Conservation (phyloP, 1,140 invertebrate genomes). For the Cryptotermes secundus region DNA sequence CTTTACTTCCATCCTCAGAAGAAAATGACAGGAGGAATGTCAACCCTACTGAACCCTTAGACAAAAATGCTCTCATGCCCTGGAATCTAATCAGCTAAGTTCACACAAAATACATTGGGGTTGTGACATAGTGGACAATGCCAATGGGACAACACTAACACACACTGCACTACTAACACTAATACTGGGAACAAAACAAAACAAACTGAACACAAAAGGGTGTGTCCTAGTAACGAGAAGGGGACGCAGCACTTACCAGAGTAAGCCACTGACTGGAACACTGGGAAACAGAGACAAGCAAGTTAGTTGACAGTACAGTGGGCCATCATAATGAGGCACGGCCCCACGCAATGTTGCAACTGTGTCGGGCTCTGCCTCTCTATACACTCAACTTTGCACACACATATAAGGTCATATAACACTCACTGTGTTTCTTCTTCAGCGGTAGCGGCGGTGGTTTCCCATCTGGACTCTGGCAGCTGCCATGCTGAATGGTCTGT, state of each 20-base stretch:
- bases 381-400: neutral
- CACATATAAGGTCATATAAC: neutral
- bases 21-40: too few species aligned
- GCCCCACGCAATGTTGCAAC: neutral
- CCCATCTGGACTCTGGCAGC: slow-evolving; percentile 44
- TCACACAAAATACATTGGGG: too few species aligned
- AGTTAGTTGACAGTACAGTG: slow-evolving; percentile 24
- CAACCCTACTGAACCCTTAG: too few species aligned
- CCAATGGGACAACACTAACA: neutral
- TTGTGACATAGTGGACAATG: neutral
- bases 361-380: neutral
- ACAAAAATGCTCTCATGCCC: too few species aligned
- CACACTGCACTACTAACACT: neutral
- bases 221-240: neutral
- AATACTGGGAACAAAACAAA: neutral
- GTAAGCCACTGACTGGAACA: slow-evolving; percentile 92
- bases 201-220: neutral
- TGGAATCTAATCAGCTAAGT: too few species aligned
- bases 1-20: too few species aligned
- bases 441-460: slow-evolving; percentile 85
- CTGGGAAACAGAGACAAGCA: slow-evolving; percentile 55
- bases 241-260: slow-evolving; percentile 78
- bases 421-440: slow-evolving; percentile 93
- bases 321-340: neutral
- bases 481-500: slow-evolving; percentile 40